Conservation (phyloP, 1,140 invertebrate species). For the Apis laboriosa region DNA sequence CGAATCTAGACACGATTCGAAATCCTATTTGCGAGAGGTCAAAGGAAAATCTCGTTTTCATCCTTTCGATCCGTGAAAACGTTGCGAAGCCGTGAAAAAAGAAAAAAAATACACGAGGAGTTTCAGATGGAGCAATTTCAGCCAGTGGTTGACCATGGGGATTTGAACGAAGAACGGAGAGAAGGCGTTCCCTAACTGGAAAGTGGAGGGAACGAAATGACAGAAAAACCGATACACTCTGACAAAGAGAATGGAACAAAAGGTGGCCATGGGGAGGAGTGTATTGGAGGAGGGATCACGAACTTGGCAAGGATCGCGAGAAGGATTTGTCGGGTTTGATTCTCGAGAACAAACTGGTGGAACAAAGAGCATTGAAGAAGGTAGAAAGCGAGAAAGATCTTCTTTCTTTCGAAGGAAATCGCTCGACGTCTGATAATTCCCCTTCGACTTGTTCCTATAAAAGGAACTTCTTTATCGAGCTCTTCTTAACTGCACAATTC, state of each 20-base stretch:
- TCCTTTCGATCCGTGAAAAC: conserved; percentile 21
- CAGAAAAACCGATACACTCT: conserved; percentile 30
- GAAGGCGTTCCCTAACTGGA: background rate
- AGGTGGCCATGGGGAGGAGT: conserved; percentile 31
- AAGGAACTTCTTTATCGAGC: background rate
- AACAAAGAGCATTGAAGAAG: background rate
- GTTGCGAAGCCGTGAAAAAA: conserved; percentile 30
- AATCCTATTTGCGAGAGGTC: background rate
- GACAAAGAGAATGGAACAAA: conserved; percentile 58
- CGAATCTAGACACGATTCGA: background rate
- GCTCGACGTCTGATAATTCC: background rate
- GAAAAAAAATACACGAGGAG: background rate
- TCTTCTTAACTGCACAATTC: no score
- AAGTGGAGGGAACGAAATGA: conserved; percentile 55
- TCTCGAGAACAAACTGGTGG: conserved; percentile 5
- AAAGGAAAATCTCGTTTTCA: conserved; percentile 5
- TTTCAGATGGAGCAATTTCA: conserved; percentile 32
- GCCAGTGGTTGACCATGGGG: conserved; percentile 22
- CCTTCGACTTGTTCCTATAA: background rate
- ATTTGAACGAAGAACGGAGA: conserved; percentile 43
- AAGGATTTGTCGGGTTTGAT: conserved; percentile 29
- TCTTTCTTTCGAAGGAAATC: background rate
- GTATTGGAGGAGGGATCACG: conserved; percentile 38
- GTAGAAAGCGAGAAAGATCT: no score
- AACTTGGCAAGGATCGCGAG: conserved; percentile 7